Evolutionary conservation across 1,140 invertebrate genomes (phyloP).

Genomic region (Bombyx mandarina): DNA sequence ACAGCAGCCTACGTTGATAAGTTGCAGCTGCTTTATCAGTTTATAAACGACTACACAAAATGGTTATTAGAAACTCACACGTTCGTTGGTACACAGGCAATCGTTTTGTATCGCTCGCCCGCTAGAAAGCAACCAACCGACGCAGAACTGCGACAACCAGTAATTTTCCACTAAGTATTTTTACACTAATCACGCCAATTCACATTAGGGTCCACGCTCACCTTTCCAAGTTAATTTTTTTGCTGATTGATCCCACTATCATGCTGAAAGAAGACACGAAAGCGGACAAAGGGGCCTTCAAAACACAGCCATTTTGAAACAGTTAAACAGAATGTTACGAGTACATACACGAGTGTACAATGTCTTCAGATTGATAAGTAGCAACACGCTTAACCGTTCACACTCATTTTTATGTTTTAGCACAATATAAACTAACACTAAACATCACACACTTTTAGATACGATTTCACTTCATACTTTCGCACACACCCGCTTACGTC

Average conservation of each 20-base stretch:
- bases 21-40: conserved; percentile 14
- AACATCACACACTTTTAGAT: conserved; percentile 68
- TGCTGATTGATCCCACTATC: conserved; percentile 66
- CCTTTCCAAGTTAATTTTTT: conserved; percentile 64
- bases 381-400: conserved; percentile 54
- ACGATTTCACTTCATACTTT: conserved; percentile 71
- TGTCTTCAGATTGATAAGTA: conserved; percentile 38
- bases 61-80: conserved; percentile 63
- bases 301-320: conserved; percentile 72
- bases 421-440: conserved; percentile 69
- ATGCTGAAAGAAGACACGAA: conserved; percentile 66
- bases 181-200: conserved; percentile 21
- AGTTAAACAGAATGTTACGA: conserved; percentile 64
- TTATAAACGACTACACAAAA: conserved; percentile 31
- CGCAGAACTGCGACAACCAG: conserved; percentile 48
- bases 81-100: conserved; percentile 29
- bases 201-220: conserved; percentile 41
- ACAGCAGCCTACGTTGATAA: background rate
- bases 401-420: conserved; percentile 65
- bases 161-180: conserved; percentile 54
- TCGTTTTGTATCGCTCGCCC: conserved; percentile 48
- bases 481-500: conserved; percentile 66
- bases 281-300: conserved; percentile 71
- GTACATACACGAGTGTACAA: conserved; percentile 36
- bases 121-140: conserved; percentile 58